phyloP scores from a whole-genome alignment of 2,888 invertebrate genomes.

The Camponotus fellah region DNA sequence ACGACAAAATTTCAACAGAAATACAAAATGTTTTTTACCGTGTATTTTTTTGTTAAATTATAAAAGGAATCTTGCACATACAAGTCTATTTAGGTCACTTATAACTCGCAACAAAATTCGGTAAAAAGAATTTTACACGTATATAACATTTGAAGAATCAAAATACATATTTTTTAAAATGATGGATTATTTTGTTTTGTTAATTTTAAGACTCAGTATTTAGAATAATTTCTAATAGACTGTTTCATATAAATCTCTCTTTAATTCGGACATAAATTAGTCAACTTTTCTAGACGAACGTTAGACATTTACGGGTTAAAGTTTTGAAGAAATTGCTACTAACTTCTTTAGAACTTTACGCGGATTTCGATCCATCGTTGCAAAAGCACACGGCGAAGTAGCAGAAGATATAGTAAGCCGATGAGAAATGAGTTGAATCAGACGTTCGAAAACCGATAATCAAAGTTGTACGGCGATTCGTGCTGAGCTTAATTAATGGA shows the following conservation, averaged over 20 bases:
- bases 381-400: conserved; percentile 3
- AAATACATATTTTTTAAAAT: no score
- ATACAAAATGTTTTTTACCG: no score
- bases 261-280: not conserved
- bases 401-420: not conserved
- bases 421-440: conserved; percentile 15
- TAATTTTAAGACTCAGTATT: not conserved
- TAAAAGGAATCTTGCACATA: no score
- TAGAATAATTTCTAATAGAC: not conserved
- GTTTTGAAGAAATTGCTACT: conserved; percentile 21
- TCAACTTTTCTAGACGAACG: not conserved
- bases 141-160: no score
- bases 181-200: not conserved
- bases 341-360: conserved; percentile 14
- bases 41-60: no score
- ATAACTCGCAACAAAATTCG: no score
- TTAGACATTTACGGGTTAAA: not conserved
- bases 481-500: conserved; percentile 13
- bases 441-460: conserved; percentile 35
- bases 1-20: no score
- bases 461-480: conserved; percentile 25
- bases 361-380: not conserved
- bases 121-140: no score
- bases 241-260: not conserved
- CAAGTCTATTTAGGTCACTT: no score